A percentile compares a stretch with the other conserved stretches of the same genome.
phyloP scores from a whole-genome alignment of 2,113 vertebrate genomes.

The Centropus unirufus region DNA sequence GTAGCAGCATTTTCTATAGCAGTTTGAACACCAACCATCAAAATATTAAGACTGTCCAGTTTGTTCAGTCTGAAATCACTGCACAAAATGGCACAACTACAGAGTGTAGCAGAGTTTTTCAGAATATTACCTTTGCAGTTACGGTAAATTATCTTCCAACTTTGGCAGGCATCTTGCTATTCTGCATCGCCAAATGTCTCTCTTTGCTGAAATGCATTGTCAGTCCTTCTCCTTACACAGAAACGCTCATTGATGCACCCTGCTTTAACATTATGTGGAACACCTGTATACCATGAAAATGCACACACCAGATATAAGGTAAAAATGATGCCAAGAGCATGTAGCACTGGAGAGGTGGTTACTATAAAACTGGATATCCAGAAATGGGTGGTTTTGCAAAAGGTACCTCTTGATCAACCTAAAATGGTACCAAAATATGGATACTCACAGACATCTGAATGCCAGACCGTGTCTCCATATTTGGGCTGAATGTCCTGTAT shows the following conservation, averaged over 20 bases:
- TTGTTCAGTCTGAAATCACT: slow-evolving; percentile 17
- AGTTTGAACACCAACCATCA: background rate
- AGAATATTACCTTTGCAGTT: background rate
- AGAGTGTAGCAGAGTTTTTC: background rate
- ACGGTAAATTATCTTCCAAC: background rate
- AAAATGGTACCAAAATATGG: background rate
- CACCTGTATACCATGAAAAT: background rate
- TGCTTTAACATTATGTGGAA: background rate
- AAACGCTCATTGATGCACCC: background rate
- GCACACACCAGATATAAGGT: background rate
- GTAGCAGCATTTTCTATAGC: background rate
- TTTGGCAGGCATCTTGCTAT: background rate
- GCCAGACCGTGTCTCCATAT: fast-evolving
- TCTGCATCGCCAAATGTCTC: background rate
- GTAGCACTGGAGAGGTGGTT: background rate
- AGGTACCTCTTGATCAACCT: background rate
- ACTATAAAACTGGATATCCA: background rate
- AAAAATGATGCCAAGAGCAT: background rate
- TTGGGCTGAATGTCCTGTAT: background rate
- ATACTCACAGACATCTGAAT: background rate
- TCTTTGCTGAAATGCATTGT: background rate
- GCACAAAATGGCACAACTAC: background rate
- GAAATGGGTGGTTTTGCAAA: background rate
- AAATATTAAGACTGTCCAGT: slow-evolving; percentile 31
- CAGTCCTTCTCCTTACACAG: background rate